Evolutionary conservation across 2,797 vertebrate species (phyloP).

Genomic region (Poecilia velifera): DNA sequence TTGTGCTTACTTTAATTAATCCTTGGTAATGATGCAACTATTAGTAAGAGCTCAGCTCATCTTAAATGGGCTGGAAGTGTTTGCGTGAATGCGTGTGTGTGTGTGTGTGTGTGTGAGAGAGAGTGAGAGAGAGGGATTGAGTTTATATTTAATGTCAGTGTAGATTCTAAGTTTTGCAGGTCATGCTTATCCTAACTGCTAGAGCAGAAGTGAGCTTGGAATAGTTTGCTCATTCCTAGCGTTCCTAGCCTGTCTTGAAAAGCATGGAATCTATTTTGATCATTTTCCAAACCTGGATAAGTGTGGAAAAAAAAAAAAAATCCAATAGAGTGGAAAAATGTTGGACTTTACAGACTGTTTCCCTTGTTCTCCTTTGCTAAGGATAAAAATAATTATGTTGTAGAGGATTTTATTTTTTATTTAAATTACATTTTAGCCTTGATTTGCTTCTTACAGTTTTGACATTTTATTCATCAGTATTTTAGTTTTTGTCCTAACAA

Average conservation of each 20-base stretch:
- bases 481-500: neutral
- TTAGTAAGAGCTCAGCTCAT: conserved; percentile 78
- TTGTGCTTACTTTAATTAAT: conserved; percentile 84
- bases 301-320: neutral
- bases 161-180: conserved; percentile 1
- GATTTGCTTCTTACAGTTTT: neutral
- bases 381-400: neutral
- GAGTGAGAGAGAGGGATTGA: neutral
- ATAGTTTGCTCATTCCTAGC: neutral
- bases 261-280: neutral
- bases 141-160: conserved; percentile 16
- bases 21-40: conserved; percentile 85
- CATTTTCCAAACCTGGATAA: neutral
- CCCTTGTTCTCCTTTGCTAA: neutral
- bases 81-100: conserved; percentile 21
- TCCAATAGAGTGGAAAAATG: neutral
- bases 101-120: neutral
- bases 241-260: neutral
- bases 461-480: neutral
- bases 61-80: conserved; percentile 71
- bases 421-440: neutral
- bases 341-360: neutral
- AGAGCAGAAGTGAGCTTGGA: conserved; percentile 2
- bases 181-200: neutral
- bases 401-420: neutral